Base-by-base conservation (phyloP, 2,888 invertebrate species). In the Axea sp. region DNA sequence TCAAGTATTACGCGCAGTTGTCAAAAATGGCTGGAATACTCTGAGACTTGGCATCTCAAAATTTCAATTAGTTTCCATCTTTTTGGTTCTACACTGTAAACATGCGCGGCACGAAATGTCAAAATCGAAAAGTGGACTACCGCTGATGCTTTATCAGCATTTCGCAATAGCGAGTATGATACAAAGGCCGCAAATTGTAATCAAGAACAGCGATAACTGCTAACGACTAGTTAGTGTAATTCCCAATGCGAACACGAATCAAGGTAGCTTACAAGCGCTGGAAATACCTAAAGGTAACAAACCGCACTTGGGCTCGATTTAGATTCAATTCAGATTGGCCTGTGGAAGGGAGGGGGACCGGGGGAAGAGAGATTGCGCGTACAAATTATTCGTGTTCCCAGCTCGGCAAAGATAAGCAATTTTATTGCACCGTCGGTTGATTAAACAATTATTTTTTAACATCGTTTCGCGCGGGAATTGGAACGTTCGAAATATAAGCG, bases 181-280 rank as follows among this genome's bases (percentile, higher is more conserved):
- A 72, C 53, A 71, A 60, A 69, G 65, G 60, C 53, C 65, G 71
- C 74, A 71, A 75, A 75, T 71, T 69, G 74, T 75, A 75, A 75
- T 75, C 74, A 69, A 75, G 75, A 71, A 65, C 47, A 67, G 67
- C 75, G 75, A 75, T 75, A 71, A 71, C 71, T 67, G 71, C 75
- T 62, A 71, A 64, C 71, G 67, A 75, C 67, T 67, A 59, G 75
- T 75, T 71, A 75, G 67, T 67, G 65, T 71, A 71, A 75, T 75
- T 75, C 71, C 71, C 75, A 71, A 75, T 71, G 75, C 71, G 75
- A 71, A 75, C 71, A 75, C 71, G 75, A 75, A 75, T 75, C 71
- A 65, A 75, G 62, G 75, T 62, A 75, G 75, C 71, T 71, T 75
- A 75, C 74, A 60, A 43, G 39, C 69, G 35, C 43, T 72, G 75